phyloP scores from a whole-genome alignment of 2,797 vertebrate species.

The Podargus strigoides region DNA sequence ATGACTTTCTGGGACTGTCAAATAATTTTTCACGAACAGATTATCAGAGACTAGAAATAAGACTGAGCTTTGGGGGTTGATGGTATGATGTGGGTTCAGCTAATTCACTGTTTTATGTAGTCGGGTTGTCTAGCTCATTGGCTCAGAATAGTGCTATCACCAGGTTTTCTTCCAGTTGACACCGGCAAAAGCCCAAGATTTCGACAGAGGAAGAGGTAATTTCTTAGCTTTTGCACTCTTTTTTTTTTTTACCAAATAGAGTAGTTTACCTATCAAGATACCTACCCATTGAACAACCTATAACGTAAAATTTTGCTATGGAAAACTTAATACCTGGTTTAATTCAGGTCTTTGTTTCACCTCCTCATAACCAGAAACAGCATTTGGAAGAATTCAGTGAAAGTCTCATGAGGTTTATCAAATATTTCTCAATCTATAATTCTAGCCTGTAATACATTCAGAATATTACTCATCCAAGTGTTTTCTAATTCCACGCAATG shows the following conservation, averaged over 20 bases:
- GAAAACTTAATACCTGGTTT: neutral
- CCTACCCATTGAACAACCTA: neutral
- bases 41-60: slow-evolving; percentile 21
- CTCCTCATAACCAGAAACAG: slow-evolving; percentile 53
- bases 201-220: neutral
- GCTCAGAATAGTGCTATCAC: neutral
- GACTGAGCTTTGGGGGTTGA: neutral
- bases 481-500: slow-evolving; percentile 23
- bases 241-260: neutral
- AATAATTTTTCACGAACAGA: neutral
- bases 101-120: neutral
- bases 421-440: slow-evolving; percentile 55
- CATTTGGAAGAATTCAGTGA: slow-evolving; percentile 49
- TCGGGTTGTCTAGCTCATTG: neutral
- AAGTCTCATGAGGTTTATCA: slow-evolving; percentile 55
- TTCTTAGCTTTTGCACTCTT: neutral
- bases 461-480: slow-evolving; percentile 43
- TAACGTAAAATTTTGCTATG: neutral
- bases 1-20: neutral
- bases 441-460: slow-evolving; percentile 54
- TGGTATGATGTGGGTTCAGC: neutral
- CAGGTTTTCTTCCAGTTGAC: neutral
- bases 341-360: slow-evolving; percentile 27
- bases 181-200: neutral
- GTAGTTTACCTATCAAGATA: neutral